Evolutionary conservation across 2,113 vertebrate species (phyloP).

Genomic region (Gymnocephalus cernua): DNA sequence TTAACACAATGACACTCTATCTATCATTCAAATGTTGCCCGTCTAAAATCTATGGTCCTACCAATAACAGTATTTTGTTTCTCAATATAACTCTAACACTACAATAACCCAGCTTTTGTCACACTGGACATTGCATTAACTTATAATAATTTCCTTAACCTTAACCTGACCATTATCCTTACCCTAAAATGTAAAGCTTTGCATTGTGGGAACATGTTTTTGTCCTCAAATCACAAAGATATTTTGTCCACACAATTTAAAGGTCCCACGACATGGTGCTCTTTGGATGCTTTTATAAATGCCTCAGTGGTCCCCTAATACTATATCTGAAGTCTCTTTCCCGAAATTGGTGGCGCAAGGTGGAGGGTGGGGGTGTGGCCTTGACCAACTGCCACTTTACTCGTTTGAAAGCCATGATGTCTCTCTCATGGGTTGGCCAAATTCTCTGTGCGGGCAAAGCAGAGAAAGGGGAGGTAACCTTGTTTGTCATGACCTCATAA

Average conservation of each 20-base stretch:
- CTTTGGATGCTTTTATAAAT: too few species aligned
- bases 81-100: not conserved
- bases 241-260: not conserved
- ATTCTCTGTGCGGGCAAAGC: too few species aligned
- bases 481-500: too few species aligned
- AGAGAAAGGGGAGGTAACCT: too few species aligned
- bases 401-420: too few species aligned
- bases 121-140: not conserved
- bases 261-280: too few species aligned
- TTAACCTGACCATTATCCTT: not conserved
- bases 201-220: not conserved
- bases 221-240: not conserved
- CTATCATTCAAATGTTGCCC: not conserved
- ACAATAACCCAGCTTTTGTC: not conserved
- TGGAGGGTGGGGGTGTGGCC: too few species aligned
- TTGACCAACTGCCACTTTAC: too few species aligned
- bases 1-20: not conserved
- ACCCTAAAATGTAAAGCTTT: not conserved
- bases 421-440: too few species aligned
- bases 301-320: too few species aligned
- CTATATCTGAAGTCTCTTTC: too few species aligned
- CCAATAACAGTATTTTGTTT: not conserved
- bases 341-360: too few species aligned
- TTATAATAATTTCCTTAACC: not conserved
- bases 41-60: not conserved